Evolutionary conservation across 1,140 invertebrate genomes (phyloP), one percentile per base, ranked within the genome.

Genomic region (Lethrus apterus): DNA sequence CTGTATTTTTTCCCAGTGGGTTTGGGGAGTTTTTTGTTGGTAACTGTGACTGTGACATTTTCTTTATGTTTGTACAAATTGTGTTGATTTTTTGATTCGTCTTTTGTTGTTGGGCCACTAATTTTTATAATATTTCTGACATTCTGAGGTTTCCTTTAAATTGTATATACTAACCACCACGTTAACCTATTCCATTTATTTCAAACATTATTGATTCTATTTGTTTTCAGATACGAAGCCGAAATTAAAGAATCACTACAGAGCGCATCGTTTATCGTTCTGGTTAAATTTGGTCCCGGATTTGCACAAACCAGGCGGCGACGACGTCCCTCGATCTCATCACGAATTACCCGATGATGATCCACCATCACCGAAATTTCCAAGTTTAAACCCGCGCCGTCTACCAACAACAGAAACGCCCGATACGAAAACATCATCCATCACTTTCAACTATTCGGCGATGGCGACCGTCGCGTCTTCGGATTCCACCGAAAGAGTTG

Each of bases 211-310:
- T 38, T 38, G 8, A n/a, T n/a, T n/a, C n/a, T n/a, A n/a, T 55
- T 50, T 50, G 7, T 44, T 70, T 69, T 13, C 67, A 88, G 89
- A 92, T 62, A 81, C 81, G 15, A 91, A 92, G 68, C 83, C 88
- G 0, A 89, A 91, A 63, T 64, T 93, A 19, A 88, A 93, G 62
- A 92, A 93, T 59, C 93, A 96, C 69, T 98, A 97, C 69, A 78
- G 93, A 52, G 91, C 92, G 4, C 90, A 89, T 60, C 74, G 75
- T 40, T 72, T 97, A n/a, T 95, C 92, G 1, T 93, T 98, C 66
- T 98, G 95, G 95, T 66, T 93, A 20, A 90, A 94, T 59, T 73
- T 98, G 13, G 89, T 98, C 29, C 94, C 94, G 2, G 91, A 94
- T 64, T 75, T 98, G n/a, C 93, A 98, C 60, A 80, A 84, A 58